Conservation (phyloP, 1,140 invertebrate species). For the Streblospio benedicti region DNA sequence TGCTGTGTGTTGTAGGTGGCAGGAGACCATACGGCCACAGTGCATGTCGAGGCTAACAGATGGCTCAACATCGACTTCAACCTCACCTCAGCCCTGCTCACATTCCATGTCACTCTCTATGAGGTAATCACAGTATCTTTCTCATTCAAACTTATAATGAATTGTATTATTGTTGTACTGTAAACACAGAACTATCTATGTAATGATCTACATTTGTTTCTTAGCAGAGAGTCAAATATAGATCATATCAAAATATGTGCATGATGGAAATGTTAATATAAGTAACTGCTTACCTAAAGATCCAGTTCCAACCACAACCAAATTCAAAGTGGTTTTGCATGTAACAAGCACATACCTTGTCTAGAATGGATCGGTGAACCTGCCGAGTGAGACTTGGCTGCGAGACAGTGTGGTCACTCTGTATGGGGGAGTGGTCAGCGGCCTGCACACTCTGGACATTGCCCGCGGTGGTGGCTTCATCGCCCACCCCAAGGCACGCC, state of each 20-base stretch:
- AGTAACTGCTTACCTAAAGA: too few relatives aligned
- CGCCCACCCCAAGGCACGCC: constrained; percentile 24
- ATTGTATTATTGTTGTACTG: not conserved
- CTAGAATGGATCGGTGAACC: constrained; percentile 30
- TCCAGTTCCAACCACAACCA: too few relatives aligned
- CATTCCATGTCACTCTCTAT: constrained; percentile 31
- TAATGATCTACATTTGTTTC: too few relatives aligned
- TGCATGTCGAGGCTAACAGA: constrained; percentile 30
- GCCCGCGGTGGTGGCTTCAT: constrained; percentile 27
- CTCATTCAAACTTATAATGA: not conserved
- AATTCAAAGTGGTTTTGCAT: too few relatives aligned
- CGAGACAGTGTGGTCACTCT: constrained; percentile 25
- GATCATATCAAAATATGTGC: too few relatives aligned
- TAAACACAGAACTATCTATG: too few relatives aligned
- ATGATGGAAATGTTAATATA: too few relatives aligned
- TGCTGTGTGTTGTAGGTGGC: constrained; percentile 20
- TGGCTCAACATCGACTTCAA: constrained; percentile 34
- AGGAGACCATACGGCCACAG: constrained; percentile 30
- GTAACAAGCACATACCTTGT: too few relatives aligned
- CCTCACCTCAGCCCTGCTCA: constrained; percentile 23
- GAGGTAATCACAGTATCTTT: constrained; percentile 16
- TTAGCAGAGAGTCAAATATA: too few relatives aligned
- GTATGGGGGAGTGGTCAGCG: constrained; percentile 27
- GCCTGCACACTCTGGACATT: constrained; percentile 31
- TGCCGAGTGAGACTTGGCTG: constrained; percentile 30